phyloP scores from a whole-genome alignment of 2,113 vertebrate species.

The Engraulis encrasicolus region DNA sequence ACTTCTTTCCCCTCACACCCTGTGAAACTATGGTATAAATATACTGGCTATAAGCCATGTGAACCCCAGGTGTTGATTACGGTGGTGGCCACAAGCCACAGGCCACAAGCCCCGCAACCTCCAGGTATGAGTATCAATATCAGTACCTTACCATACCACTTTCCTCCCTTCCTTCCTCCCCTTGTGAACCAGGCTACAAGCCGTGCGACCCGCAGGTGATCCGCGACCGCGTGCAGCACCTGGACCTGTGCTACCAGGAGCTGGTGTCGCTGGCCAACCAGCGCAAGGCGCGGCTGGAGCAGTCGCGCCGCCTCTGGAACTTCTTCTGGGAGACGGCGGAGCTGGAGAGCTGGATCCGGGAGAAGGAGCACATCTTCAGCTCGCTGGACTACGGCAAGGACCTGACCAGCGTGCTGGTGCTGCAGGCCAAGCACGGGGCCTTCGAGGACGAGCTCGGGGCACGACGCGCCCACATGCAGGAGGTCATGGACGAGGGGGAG shows the following conservation, averaged over 20 bases:
- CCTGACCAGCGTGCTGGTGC: slow-evolving; percentile 85
- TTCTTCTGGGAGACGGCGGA: slow-evolving; percentile 94
- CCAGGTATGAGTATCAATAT: background rate
- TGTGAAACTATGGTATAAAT: too few species aligned
- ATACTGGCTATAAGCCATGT: too few species aligned
- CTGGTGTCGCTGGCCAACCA: slow-evolving; percentile 81
- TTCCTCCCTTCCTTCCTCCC: background rate
- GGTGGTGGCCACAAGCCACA: too few species aligned
- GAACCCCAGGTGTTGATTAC: too few species aligned
- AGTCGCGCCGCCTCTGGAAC: slow-evolving; percentile 90
- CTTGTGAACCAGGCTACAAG: slow-evolving; percentile 82
- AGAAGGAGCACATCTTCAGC: slow-evolving; percentile 95
- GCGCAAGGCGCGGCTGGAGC: slow-evolving; percentile 82
- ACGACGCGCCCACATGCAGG: slow-evolving; percentile 75
- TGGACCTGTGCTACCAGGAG: slow-evolving; percentile 86
- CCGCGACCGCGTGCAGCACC: slow-evolving; percentile 86
- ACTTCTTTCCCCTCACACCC: too few species aligned
- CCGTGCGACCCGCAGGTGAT: slow-evolving; percentile 95
- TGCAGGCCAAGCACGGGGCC: slow-evolving; percentile 89
- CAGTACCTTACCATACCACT: background rate
- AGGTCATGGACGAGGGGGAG: slow-evolving; percentile 78
- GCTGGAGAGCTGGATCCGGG: slow-evolving; percentile 92
- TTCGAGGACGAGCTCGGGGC: slow-evolving; percentile 91
- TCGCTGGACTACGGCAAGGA: slow-evolving; percentile 93
- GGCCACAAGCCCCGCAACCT: too few species aligned